Evolutionary conservation across 2,113 vertebrate species (phyloP).

Genomic region (Melanerpes formicivorus): DNA sequence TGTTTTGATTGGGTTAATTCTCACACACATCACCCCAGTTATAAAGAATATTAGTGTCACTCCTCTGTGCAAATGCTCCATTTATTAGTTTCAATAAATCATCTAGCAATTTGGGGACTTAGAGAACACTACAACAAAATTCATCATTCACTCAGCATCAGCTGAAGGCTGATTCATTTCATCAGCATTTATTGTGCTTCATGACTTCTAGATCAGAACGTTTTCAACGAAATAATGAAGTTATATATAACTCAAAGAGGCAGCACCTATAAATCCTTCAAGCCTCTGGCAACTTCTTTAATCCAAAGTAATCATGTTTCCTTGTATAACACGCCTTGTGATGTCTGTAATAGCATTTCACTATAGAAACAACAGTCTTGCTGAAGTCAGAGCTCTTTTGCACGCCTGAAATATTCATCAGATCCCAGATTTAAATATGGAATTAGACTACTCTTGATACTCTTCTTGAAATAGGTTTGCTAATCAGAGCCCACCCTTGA

Average conservation of each 20-base stretch:
- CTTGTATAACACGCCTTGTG: slow-evolving; percentile 69
- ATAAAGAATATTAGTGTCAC: background rate
- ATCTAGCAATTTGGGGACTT: background rate
- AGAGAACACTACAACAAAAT: background rate
- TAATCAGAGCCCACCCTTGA: slow-evolving; percentile 2
- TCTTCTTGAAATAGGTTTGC: slow-evolving; percentile 53
- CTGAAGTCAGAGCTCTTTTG: slow-evolving; percentile 13
- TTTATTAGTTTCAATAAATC: background rate
- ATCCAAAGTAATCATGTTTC: slow-evolving; percentile 57
- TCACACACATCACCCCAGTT: background rate
- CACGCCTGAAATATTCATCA: slow-evolving; percentile 68
- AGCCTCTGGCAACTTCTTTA: slow-evolving; percentile 61
- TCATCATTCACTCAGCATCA: background rate
- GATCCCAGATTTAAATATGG: slow-evolving; percentile 59
- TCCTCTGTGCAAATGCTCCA: background rate
- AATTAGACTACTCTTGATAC: slow-evolving; percentile 48
- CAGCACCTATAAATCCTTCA: slow-evolving; percentile 72
- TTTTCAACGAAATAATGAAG: slow-evolving; percentile 60
- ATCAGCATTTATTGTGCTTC: slow-evolving; percentile 15
- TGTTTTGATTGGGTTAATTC: background rate
- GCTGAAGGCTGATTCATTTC: slow-evolving; percentile 20
- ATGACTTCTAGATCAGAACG: slow-evolving; percentile 6
- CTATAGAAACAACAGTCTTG: slow-evolving; percentile 45
- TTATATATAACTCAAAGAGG: slow-evolving; percentile 61
- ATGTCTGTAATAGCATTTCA: slow-evolving; percentile 52